Conservation (phyloP, 2,113 vertebrate genomes). For the Indicator indicator region DNA sequence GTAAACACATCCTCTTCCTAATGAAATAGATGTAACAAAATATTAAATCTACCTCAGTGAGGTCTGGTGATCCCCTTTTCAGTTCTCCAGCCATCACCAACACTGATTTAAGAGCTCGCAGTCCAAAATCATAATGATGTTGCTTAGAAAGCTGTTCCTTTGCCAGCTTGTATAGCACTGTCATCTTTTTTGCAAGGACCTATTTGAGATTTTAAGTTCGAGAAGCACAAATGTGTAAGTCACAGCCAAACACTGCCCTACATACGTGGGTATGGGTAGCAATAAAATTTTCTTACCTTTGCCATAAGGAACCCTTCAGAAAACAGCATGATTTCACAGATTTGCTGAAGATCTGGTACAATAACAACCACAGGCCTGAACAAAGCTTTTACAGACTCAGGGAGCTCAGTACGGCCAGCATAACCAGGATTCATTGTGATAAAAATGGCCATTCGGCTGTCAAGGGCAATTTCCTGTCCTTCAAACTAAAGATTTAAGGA, state of each 20-base stretch:
- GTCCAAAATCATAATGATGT: constrained; percentile 96
- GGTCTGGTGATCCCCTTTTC: constrained; percentile 89
- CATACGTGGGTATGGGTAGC: not conserved
- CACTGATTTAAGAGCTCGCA: constrained; percentile 94
- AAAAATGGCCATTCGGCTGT: constrained; percentile 92
- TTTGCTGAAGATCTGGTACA: constrained; percentile 95
- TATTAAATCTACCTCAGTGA: constrained; percentile 84
- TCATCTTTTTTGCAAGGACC: constrained; percentile 98
- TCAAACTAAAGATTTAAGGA: constrained; percentile 83
- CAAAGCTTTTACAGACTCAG: constrained; percentile 95
- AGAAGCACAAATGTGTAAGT: not conserved
- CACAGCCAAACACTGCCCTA: not conserved
- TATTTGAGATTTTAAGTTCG: constrained; percentile 45
- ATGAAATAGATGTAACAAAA: not conserved
- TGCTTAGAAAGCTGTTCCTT: constrained; percentile 95
- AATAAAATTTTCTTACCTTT: constrained; percentile 79
- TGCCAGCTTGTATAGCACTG: constrained; percentile 94
- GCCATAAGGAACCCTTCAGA: constrained; percentile 95
- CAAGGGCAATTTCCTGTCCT: constrained; percentile 90
- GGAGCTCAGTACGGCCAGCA: constrained; percentile 93
- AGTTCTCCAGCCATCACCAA: constrained; percentile 96
- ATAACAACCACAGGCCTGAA: constrained; percentile 97
- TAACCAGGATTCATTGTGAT: constrained; percentile 99
- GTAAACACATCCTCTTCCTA: not conserved
- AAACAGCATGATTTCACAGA: constrained; percentile 99